phyloP scores from a whole-genome alignment of 2,888 invertebrate genomes.

The Yponomeuta sedellus region DNA sequence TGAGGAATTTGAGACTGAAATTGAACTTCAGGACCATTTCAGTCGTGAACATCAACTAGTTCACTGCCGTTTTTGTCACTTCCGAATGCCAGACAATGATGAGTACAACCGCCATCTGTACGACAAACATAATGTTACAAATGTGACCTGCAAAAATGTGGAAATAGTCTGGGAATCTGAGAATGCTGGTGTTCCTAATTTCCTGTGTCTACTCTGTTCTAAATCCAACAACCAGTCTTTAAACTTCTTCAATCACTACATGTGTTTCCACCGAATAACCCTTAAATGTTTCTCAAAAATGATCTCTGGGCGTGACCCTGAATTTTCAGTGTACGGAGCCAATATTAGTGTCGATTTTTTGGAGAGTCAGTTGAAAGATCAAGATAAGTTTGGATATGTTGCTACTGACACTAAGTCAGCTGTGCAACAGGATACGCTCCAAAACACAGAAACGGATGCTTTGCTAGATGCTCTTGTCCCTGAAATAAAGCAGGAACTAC shows the following conservation, averaged over 20 bases:
- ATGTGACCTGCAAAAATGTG: slow-evolving; percentile 42
- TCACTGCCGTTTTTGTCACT: slow-evolving; percentile 64
- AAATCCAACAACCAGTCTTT: slow-evolving; percentile 43
- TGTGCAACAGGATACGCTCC: slow-evolving; percentile 18
- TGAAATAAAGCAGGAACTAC: slow-evolving; percentile 34
- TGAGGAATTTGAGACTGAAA: slow-evolving; percentile 49
- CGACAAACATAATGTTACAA: slow-evolving; percentile 59
- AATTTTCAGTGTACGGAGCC: slow-evolving; percentile 56
- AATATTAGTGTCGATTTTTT: slow-evolving; percentile 57
- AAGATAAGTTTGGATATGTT: slow-evolving; percentile 49
- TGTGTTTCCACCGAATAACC: slow-evolving; percentile 65
- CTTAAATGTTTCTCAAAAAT: slow-evolving; percentile 59
- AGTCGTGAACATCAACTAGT: slow-evolving; percentile 50
- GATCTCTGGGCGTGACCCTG: slow-evolving; percentile 52
- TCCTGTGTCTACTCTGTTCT: slow-evolving; percentile 54
- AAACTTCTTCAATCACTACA: slow-evolving; percentile 61
- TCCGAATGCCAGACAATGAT: slow-evolving; percentile 53
- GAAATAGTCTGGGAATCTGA: slow-evolving; percentile 56
- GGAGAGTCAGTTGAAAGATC: slow-evolving; percentile 46
- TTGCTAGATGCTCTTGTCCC: slow-evolving; percentile 35
- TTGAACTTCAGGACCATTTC: slow-evolving; percentile 47
- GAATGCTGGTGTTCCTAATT: slow-evolving; percentile 42
- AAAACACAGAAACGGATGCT: slow-evolving; percentile 17
- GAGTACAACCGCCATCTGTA: slow-evolving; percentile 55
- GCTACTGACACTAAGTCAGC: slow-evolving; percentile 39